These are phyloP conservation scores for Octodon degus DNA, from an alignment of 2,113 vertebrate species.

Conservation along the genomic window DNA sequence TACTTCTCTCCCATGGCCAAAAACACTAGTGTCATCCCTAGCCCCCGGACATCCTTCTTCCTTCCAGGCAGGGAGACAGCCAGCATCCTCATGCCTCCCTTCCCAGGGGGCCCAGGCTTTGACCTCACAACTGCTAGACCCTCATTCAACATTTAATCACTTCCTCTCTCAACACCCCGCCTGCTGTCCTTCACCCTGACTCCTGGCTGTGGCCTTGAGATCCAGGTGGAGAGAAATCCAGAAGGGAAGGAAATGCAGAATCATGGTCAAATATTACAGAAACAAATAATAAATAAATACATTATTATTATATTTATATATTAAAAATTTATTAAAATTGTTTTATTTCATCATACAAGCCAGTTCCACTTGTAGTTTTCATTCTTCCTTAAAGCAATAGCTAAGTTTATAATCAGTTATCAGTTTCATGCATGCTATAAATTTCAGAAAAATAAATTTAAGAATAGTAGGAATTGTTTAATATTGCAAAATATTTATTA, in stretches of 20 bases:
- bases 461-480: neutral
- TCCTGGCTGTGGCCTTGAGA: neutral
- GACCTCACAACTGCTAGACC: slow-evolving; percentile 48
- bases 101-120: slow-evolving; percentile 30
- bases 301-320: neutral
- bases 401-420: neutral
- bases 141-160: slow-evolving; percentile 61
- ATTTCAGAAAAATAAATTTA: neutral
- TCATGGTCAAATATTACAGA: neutral
- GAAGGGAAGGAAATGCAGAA: slow-evolving; percentile 6
- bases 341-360: slow-evolving; percentile 10
- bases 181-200: slow-evolving; percentile 57
- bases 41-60: slow-evolving; percentile 79
- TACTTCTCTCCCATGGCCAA: slow-evolving; percentile 52
- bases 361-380: neutral
- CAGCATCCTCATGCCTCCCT: slow-evolving; percentile 4
- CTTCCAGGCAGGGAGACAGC: slow-evolving; percentile 59
- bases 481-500: slow-evolving; percentile 6
- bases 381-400: slow-evolving; percentile 17
- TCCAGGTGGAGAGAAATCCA: slow-evolving; percentile 37
- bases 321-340: neutral
- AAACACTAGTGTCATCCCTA: slow-evolving; percentile 58
- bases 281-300: neutral
- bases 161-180: slow-evolving; percentile 52
- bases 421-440: neutral